Evolutionary conservation across 2,113 vertebrate species (phyloP).

Genomic region (Thunnus maccoyii): DNA sequence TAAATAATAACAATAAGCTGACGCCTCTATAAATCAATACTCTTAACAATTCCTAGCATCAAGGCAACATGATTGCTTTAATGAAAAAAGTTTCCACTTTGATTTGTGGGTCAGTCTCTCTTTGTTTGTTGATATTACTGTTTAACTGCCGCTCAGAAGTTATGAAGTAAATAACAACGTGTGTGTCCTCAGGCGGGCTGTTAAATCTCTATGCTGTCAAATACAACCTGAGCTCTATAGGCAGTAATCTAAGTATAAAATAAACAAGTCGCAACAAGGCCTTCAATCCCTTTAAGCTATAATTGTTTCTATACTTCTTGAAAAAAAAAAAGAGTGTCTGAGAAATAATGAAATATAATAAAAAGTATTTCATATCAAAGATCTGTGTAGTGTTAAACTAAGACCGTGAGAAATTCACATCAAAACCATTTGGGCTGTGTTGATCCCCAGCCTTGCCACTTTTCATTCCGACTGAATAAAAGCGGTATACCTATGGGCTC

Average conservation of each 20-base stretch:
- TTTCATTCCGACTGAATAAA: slow-evolving; percentile 21
- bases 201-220: slow-evolving; percentile 38
- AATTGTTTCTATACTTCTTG: neutral
- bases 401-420: slow-evolving; percentile 5
- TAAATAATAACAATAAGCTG: neutral
- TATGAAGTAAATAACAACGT: slow-evolving; percentile 42
- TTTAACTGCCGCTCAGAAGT: slow-evolving; percentile 39
- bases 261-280: slow-evolving; percentile 15
- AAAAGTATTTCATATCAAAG: neutral
- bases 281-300: neutral
- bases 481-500: neutral
- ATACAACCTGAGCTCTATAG: slow-evolving; percentile 25
- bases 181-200: slow-evolving; percentile 37
- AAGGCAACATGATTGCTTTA: slow-evolving; percentile 8
- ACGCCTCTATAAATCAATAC: neutral
- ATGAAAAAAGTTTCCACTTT: slow-evolving; percentile 15
- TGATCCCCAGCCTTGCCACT: neutral
- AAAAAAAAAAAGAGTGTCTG: neutral
- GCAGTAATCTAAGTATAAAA: slow-evolving; percentile 1
- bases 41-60: neutral
- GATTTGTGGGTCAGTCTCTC: slow-evolving; percentile 20
- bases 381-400: neutral
- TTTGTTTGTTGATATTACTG: slow-evolving; percentile 14
- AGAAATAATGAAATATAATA: slow-evolving; percentile 1
- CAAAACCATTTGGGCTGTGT: neutral